These are phyloP conservation scores for Gulo gulo DNA, from an alignment of 2,113 vertebrate genomes.

Conservation along the genomic window DNA sequence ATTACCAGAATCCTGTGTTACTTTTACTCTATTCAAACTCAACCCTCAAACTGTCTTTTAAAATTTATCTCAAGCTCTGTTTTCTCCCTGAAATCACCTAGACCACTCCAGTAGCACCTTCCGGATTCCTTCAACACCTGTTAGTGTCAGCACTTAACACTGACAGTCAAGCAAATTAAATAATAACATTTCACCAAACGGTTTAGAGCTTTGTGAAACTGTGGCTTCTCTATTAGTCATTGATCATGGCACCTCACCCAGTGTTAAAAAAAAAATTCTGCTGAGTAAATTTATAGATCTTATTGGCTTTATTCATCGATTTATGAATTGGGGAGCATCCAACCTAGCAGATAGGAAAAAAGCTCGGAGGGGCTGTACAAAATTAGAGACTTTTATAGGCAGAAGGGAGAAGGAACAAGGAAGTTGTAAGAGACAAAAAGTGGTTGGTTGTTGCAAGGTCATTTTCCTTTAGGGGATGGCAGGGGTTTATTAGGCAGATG, in stretches of 20 bases:
- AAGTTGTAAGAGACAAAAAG: not conserved
- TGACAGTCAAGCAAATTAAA: not conserved
- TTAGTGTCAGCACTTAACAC: not conserved
- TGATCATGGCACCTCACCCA: not conserved
- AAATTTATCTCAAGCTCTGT: not conserved
- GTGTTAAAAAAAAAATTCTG: conserved; percentile 6
- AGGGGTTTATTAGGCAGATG: not conserved
- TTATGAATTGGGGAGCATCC: not conserved
- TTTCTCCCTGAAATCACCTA: not conserved
- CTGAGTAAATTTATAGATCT: not conserved
- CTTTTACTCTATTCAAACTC: not conserved
- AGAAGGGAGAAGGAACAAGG: not conserved
- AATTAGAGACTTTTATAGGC: not conserved
- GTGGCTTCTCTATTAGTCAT: not conserved
- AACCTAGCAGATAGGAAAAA: not conserved
- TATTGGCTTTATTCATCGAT: not conserved
- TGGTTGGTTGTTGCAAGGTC: not conserved
- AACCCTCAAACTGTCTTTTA: not conserved
- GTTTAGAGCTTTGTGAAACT: not conserved
- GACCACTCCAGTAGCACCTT: not conserved
- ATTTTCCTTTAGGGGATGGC: not conserved
- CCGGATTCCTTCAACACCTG: not conserved
- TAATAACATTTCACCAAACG: not conserved
- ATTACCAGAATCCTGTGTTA: not conserved
- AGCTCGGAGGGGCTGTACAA: not conserved